Evolutionary conservation across 2,113 vertebrate species (phyloP).

Genomic region (Progne subis): DNA sequence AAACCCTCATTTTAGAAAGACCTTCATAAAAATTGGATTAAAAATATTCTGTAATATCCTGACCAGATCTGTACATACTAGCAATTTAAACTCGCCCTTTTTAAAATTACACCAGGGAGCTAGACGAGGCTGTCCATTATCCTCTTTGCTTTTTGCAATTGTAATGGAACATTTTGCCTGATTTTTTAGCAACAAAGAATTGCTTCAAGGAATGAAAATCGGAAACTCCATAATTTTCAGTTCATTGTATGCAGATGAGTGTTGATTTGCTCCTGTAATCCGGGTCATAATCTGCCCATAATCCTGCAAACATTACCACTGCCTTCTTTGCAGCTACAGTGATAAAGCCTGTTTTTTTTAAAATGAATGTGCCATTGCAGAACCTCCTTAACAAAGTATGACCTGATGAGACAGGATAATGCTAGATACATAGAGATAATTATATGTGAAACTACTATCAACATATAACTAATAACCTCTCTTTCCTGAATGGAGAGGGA

Average conservation of each 20-base stretch:
- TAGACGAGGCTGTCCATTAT: slow-evolving; percentile 36
- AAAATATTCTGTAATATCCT: slow-evolving; percentile 61
- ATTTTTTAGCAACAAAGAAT: neutral
- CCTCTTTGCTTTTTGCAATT: slow-evolving; percentile 60
- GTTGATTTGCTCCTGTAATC: slow-evolving; percentile 20
- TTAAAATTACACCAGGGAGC: slow-evolving; percentile 59
- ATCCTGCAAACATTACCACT: neutral
- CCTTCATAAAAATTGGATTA: slow-evolving; percentile 70
- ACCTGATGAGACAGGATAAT: neutral
- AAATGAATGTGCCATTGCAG: neutral
- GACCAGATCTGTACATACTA: slow-evolving; percentile 32
- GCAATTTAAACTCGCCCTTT: slow-evolving; percentile 68
- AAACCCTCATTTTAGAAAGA: slow-evolving; percentile 3
- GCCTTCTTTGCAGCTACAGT: neutral
- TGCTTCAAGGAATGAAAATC: neutral
- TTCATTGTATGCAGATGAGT: slow-evolving; percentile 1
- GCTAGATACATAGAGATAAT: neutral
- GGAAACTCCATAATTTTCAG: neutral
- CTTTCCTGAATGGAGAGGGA: neutral
- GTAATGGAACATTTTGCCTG: slow-evolving; percentile 42
- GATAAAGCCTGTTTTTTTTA: neutral
- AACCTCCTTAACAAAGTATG: neutral
- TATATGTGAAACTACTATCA: neutral
- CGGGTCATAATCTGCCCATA: slow-evolving; percentile 17
- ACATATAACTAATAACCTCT: neutral